Evolutionary conservation across 2,888 invertebrate genomes (phyloP).

Genomic region (Galeopsomyia nigrocyanea): DNA sequence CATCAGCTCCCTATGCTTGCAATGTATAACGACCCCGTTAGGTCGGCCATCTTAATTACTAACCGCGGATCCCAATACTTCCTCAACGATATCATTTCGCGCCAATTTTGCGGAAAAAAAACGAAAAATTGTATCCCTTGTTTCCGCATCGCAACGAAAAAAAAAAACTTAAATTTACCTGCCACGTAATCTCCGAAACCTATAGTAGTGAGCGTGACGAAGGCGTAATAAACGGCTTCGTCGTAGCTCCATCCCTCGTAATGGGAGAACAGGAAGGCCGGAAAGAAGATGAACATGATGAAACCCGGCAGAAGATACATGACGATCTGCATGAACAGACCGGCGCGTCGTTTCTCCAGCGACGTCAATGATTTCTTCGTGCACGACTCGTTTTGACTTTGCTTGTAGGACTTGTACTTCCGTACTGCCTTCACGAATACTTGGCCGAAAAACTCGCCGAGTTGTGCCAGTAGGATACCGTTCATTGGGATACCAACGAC

Average conservation of each 20-base stretch:
- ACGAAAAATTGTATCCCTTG: too few species aligned
- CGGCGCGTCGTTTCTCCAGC: conserved; percentile 71
- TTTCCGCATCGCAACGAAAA: too few species aligned
- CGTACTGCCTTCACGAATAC: conserved; percentile 80
- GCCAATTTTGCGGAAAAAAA: too few species aligned
- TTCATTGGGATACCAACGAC: conserved; percentile 89
- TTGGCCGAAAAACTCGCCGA: conserved; percentile 87
- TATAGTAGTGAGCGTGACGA: conserved; percentile 89
- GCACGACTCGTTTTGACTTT: conserved; percentile 71
- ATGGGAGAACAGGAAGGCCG: conserved; percentile 85
- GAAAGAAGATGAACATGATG: conserved; percentile 87
- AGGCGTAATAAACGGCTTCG: conserved; percentile 88
- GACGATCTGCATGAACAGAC: conserved; percentile 79
- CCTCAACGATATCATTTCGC: too few species aligned
- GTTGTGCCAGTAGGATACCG: conserved; percentile 73
- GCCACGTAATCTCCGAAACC: conserved; percentile 95
- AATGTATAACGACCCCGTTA: too few species aligned
- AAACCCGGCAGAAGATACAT: conserved; percentile 92
- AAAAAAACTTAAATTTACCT: conserved; percentile 70
- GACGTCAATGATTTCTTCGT: conserved; percentile 57
- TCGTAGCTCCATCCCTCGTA: conserved; percentile 91
- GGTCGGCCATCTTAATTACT: too few species aligned
- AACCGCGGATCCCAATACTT: too few species aligned
- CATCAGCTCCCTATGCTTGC: too few species aligned
- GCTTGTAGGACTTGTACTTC: conserved; percentile 82